Base-by-base conservation (phyloP, 2,797 vertebrate genomes). In the Propithecus perrieri region DNA sequence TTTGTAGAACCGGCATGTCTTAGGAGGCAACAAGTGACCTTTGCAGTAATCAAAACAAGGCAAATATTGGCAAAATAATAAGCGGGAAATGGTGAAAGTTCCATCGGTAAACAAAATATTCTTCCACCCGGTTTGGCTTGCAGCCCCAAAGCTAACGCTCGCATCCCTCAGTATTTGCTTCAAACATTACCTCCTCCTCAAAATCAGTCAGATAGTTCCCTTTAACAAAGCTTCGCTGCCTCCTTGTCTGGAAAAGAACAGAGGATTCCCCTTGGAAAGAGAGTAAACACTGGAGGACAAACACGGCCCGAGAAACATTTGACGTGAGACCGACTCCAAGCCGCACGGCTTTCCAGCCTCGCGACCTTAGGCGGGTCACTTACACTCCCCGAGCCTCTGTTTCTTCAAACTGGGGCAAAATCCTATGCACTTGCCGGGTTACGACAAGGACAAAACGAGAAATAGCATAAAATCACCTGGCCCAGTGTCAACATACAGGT, bases 401-500 rank as follows among this genome's bases (percentile, higher is more conserved):
- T 38, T 43, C 13, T 35, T n/a, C 46, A 17, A 2, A 10, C 0
- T 9, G 30, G 35, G 24, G 53, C 18, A 41, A 33, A 24, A 35
- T 2, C 4, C 9, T 43, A 7, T 26, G 43, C 12, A 17, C 41
- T 10, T 14, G n/a, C 5, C 10, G 46, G 24, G 67, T 24, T 38
- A n/a, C 17, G 0, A 35, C 3, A 57, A 57, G 76, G 85, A 63
- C 11, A 50, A 30, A 1, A 4, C 2, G 50, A 30, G 46, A 17
- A 4, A 10, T 8, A 18, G 55, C 33, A 15, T 4, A 59, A 75
- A 46, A 2, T 12, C 35, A 7, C 69, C 33, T 2, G 14, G 65
- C 26, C 11, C 38, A 5, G 63, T 2, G n/a, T 61, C 5, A 22
- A 69, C 15, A 0, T 10, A 0, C 0, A 1, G 33, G 38, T 18